Percentiles rank a stretch among this genome's conserved stretches.
phyloP scores from a whole-genome alignment of 1,140 invertebrate species.

The Apis mellifera region DNA sequence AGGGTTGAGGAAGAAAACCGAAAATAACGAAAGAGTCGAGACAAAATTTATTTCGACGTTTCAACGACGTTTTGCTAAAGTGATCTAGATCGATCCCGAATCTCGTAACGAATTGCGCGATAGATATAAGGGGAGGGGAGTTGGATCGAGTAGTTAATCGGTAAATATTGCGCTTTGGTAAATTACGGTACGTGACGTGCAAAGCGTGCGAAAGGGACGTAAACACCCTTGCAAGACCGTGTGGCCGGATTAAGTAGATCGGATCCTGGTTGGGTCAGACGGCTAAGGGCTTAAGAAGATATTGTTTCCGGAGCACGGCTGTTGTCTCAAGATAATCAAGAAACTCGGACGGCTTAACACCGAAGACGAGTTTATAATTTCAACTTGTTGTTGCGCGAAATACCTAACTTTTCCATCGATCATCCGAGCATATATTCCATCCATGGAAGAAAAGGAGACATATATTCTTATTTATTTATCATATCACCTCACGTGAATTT shows the following conservation, averaged over 20 bases:
- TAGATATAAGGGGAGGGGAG: no score
- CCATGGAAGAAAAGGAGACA: no score
- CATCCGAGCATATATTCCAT: neutral
- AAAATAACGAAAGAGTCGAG: neutral
- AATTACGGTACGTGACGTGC: conserved; percentile 61
- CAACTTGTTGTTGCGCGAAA: conserved; percentile 5
- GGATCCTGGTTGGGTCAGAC: conserved; percentile 73
- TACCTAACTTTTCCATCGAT: neutral
- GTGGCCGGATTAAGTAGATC: conserved; percentile 76
- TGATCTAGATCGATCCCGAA: no score
- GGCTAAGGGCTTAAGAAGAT: conserved; percentile 74
- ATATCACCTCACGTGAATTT: no score
- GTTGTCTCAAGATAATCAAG: conserved; percentile 79
- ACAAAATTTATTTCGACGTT: neutral
- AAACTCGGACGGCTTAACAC: conserved; percentile 74
- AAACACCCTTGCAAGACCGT: conserved; percentile 73
- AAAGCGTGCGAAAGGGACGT: conserved; percentile 50
- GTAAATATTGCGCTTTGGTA: conserved; percentile 57
- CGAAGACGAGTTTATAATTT: conserved; percentile 74
- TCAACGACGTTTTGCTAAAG: neutral
- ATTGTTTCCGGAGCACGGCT: conserved; percentile 75
- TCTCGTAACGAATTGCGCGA: no score
- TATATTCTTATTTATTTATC: no score
- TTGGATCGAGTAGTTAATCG: neutral
- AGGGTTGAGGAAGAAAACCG: neutral